phyloP scores from a whole-genome alignment of 2,113 vertebrate species.

The Capreolus pygargus region DNA sequence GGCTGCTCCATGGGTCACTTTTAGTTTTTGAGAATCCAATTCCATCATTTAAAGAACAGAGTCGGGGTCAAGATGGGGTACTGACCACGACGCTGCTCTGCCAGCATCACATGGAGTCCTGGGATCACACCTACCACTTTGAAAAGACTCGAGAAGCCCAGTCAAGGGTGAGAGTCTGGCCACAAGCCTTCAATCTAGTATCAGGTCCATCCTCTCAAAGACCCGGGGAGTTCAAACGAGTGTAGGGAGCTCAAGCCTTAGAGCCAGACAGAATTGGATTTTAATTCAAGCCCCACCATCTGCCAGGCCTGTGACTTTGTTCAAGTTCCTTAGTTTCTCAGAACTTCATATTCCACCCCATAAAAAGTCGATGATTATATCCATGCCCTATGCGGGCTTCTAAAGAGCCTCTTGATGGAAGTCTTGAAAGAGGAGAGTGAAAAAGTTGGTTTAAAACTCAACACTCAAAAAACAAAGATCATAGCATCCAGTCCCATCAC shows the following conservation, averaged over 20 bases:
- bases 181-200: too few species aligned
- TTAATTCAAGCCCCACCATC: neutral
- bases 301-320: neutral
- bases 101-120: accelerated
- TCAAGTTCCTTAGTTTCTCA: neutral
- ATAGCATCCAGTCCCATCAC: neutral
- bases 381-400: neutral
- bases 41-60: neutral
- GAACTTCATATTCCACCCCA: neutral
- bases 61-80: neutral
- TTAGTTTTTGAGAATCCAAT: neutral
- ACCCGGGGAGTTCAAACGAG: accelerated
- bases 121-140: neutral
- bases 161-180: neutral
- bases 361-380: neutral
- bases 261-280: neutral
- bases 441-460: neutral
- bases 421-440: neutral
- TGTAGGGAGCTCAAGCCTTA: neutral
- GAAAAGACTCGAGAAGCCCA: neutral
- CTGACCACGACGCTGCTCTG: accelerated
- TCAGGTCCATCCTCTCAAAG: neutral
- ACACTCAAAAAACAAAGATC: neutral
- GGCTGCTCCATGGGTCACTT: neutral
- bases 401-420: neutral